Conservation (phyloP, 92 coral and sea anemone genomes). For the Siderastrea siderea region DNA sequence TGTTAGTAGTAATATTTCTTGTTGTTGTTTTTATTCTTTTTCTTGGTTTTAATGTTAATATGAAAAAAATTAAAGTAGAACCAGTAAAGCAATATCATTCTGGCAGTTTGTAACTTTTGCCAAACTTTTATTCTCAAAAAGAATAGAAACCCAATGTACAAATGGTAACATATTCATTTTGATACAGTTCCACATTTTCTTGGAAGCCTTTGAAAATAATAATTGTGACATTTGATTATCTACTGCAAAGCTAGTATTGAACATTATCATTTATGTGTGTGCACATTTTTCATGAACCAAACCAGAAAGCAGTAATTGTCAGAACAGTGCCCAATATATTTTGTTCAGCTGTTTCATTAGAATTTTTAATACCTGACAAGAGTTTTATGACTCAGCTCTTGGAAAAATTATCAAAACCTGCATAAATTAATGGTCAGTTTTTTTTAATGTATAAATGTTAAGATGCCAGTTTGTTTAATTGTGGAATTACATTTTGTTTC, state of each 20-base stretch:
- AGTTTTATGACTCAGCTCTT: conserved; percentile 15
- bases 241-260: neutral
- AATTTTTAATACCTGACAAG: conserved; percentile 5
- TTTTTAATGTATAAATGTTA: neutral
- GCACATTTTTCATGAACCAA: neutral
- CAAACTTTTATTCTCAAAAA: neutral
- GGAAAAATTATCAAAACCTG: neutral
- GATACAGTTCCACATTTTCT: neutral
- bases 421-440: neutral
- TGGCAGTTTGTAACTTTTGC: neutral
- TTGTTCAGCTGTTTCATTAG: conserved; percentile 27
- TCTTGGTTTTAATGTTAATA: too few species aligned
- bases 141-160: neutral
- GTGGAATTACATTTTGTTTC: neutral
- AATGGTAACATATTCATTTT: neutral
- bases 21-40: too few species aligned
- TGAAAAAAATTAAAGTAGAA: neutral
- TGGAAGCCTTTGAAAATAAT: neutral
- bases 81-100: neutral
- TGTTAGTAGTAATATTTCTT: neutral
- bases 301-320: neutral
- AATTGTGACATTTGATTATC: neutral
- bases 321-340: conserved; percentile 20
- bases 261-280: neutral
- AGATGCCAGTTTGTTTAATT: neutral